Evolutionary conservation across 2,113 vertebrate species (phyloP).

Genomic region (Podilymbus podiceps): DNA sequence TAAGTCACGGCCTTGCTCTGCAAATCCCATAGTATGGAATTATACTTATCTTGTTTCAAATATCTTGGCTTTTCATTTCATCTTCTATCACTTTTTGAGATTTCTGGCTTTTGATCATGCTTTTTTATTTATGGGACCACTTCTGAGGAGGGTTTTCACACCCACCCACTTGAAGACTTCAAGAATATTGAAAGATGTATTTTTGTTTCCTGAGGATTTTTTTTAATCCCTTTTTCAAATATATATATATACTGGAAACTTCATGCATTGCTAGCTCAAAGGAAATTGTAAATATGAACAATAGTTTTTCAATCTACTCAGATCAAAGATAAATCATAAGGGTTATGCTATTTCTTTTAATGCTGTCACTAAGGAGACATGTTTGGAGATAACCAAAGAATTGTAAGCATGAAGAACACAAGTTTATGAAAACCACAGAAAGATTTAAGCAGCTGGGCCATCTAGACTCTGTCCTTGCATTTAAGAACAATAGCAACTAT

Average conservation of each 20-base stretch:
- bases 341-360: neutral
- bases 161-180: neutral
- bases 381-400: neutral
- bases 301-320: neutral
- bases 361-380: neutral
- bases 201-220: neutral
- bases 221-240: neutral
- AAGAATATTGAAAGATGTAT: neutral
- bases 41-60: neutral
- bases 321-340: neutral
- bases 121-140: neutral
- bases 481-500: neutral
- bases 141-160: neutral
- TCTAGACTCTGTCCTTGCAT: neutral
- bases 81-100: neutral
- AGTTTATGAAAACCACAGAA: neutral
- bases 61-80: neutral
- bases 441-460: neutral
- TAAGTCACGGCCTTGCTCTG: slow-evolving; percentile 31
- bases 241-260: neutral
- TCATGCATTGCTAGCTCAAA: neutral
- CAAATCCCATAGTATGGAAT: rapidly evolving
- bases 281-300: neutral
- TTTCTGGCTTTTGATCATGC: neutral
- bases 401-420: neutral